Conservation (phyloP, 92 coral and sea anemone genomes). For the Parazoanthus atlanticus region DNA sequence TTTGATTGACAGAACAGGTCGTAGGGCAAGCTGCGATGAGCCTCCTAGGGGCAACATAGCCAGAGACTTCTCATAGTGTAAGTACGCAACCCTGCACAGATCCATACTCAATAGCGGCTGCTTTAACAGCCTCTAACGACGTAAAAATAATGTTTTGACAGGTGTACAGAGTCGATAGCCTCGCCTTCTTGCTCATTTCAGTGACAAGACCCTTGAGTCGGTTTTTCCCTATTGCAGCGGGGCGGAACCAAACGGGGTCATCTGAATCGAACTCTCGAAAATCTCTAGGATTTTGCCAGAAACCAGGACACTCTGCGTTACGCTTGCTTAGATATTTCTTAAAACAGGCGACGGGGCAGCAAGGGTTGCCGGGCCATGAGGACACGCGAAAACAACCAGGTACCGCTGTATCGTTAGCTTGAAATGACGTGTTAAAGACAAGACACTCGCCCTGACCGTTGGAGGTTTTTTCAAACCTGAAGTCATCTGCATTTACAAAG, state of each 20-base stretch:
- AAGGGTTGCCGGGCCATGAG: background rate
- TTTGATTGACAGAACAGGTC: background rate
- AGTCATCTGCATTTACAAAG: conserved; percentile 5
- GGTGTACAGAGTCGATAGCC: background rate
- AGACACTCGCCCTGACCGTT: background rate
- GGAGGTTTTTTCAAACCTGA: background rate
- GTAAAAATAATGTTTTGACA: background rate
- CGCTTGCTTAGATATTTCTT: conserved; percentile 6
- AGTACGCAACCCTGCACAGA: background rate
- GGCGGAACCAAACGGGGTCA: background rate
- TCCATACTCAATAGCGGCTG: background rate
- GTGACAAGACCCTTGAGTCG: conserved; percentile 13
- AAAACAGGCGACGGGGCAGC: conserved; percentile 9
- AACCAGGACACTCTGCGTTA: background rate
- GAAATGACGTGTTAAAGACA: background rate
- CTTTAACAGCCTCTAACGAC: background rate
- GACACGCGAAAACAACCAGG: background rate
- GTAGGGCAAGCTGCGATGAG: background rate
- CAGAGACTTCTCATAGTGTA: background rate
- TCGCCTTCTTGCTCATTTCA: conserved; percentile 12
- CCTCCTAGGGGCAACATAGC: background rate
- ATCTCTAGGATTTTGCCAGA: conserved; percentile 11
- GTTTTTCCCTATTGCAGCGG: conserved; percentile 11
- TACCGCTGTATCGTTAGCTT: background rate
- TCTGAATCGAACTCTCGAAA: background rate